Evolutionary conservation across 2,113 vertebrate genomes (phyloP).

Genomic region (Okapia johnstoni): DNA sequence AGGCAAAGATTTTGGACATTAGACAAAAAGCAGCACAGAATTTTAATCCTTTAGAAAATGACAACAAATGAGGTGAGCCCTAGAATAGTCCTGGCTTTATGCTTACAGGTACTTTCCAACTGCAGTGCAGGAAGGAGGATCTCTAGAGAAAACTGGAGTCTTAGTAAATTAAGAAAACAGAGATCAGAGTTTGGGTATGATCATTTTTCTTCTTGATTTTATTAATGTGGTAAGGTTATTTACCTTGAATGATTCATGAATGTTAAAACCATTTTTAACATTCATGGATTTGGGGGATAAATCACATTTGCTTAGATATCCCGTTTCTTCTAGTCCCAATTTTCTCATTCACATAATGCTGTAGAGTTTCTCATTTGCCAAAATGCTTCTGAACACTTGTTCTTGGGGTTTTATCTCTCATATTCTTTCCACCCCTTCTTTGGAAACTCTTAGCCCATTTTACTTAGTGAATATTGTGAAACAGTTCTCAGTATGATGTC

Average conservation of each 20-base stretch:
- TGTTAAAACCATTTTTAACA: neutral
- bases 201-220: neutral
- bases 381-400: neutral
- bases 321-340: neutral
- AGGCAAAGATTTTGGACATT: neutral
- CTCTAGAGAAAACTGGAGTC: neutral
- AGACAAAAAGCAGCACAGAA: neutral
- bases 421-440: neutral
- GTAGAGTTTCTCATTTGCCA: neutral
- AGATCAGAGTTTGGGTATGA: neutral
- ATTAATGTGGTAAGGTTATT: neutral
- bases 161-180: neutral
- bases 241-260: neutral
- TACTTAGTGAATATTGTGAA: neutral
- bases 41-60: neutral
- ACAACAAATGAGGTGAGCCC: neutral
- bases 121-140: neutral
- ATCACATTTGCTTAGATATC: neutral
- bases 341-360: neutral
- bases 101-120: neutral
- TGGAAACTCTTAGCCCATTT: neutral
- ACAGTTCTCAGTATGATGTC: neutral
- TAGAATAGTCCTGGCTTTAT: neutral
- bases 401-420: neutral
- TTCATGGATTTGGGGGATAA: neutral